Evolutionary conservation across 2,888 invertebrate species (phyloP).

Genomic region (Tiliacea citrago): DNA sequence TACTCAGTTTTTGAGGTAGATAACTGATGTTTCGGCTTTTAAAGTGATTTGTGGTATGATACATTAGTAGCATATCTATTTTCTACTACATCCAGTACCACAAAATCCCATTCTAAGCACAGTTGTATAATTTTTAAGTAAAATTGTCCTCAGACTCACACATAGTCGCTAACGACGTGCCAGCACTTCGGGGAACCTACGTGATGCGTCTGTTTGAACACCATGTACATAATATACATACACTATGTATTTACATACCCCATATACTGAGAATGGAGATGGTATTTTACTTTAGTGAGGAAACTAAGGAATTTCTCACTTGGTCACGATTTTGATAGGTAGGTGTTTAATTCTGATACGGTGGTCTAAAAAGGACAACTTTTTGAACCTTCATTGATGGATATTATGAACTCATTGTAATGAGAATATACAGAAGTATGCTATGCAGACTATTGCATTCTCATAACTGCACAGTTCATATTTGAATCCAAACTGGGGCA

Average conservation of each 20-base stretch:
- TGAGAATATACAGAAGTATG: not conserved
- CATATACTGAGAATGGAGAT: constrained; percentile 53
- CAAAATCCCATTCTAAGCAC: constrained; percentile 19
- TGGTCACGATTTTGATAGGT: constrained; percentile 25
- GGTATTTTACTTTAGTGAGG: constrained; percentile 41
- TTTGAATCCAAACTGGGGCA: not conserved
- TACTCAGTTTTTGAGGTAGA: not conserved
- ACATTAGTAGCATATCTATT: not conserved
- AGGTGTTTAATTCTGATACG: constrained; percentile 23
- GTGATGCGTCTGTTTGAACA: constrained; percentile 68
- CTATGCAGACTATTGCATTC: not conserved
- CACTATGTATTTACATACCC: constrained; percentile 63
- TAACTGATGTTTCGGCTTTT: not conserved
- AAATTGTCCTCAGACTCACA: constrained; percentile 75
- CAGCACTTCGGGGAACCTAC: constrained; percentile 74
- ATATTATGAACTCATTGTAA: not conserved
- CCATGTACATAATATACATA: constrained; percentile 54
- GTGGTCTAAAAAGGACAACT: constrained; percentile 1
- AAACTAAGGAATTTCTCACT: constrained; percentile 58
- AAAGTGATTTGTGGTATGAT: not conserved
- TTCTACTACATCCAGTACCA: constrained; percentile 14
- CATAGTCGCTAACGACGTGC: constrained; percentile 76
- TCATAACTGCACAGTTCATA: not conserved
- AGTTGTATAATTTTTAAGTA: constrained; percentile 64
- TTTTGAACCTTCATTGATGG: not conserved